Base-by-base conservation (phyloP, 1,140 invertebrate genomes). In the Mizuhopecten yessoensis region DNA sequence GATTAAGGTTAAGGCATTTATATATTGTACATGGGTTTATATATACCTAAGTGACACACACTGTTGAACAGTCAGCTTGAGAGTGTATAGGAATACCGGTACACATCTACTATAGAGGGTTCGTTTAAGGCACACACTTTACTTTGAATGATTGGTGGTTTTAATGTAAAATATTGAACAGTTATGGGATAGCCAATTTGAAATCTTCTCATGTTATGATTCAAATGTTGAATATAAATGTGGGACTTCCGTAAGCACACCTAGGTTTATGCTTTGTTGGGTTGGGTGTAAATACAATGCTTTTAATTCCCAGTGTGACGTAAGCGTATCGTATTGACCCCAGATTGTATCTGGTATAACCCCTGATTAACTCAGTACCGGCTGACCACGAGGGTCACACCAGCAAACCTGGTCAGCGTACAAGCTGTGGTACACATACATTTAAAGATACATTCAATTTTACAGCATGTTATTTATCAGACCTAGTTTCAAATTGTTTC, bases 21-120 rank as follows among this genome's bases (percentile, higher is more conserved):
- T 29, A 75, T 75, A 75, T 75, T 75, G 57, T 23, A 75, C 57
- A 75, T 3, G 29, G 57, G 57, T 75, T 75, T 75, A 75, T 75
- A 29, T 75, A 75, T 75, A 75, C 57, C 20, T 75, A 75, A 23
- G n/a, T 75, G 3, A n/a, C 5, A 17, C 29, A 75, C 17, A 45
- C 17, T 23, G n/a, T 29, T 29, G 2, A 75, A n/a, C 57, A 13
- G 42, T 45, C 17, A 75, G 57, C n/a, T 75, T 75, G 23, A 75
- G 29, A 11, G 57, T 75, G 23, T 75, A 75, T 29, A 5, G 5
- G 23, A n/a, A 9, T 75, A 75, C n/a, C 57, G 29, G 23, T 29
- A 49, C 45, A 49, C 36, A 39, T 39, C 36, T 39, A 39, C 36
- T 39, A 39, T 39, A 39, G 36, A 39, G 5, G 36, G n/a, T n/a